These are phyloP conservation scores for Acanthosoma haemorrhoidale DNA, from an alignment of 2,888 invertebrate species.

Conservation along the genomic window DNA sequence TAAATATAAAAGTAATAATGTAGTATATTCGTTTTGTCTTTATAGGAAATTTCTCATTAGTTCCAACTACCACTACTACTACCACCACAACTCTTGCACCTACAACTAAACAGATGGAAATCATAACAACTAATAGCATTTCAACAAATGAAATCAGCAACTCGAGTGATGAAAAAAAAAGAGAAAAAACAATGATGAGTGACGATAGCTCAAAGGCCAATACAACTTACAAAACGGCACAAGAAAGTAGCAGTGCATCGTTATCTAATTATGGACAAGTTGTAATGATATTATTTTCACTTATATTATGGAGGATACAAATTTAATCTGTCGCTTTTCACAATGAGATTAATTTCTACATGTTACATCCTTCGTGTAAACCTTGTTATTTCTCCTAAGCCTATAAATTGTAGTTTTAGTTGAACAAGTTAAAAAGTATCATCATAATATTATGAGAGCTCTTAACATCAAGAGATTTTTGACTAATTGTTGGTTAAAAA, in stretches of 20 bases:
- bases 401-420: neutral
- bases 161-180: slow-evolving; percentile 25
- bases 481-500: neutral
- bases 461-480: too few relatives aligned
- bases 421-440: neutral
- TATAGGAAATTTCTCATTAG: slow-evolving; percentile 61
- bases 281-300: neutral
- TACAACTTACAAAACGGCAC: neutral
- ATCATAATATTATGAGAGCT: too few relatives aligned
- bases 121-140: slow-evolving; percentile 47
- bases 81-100: slow-evolving; percentile 48
- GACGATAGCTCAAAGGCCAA: slow-evolving; percentile 23
- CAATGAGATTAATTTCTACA: neutral
- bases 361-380: neutral
- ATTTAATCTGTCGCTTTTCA: too few relatives aligned
- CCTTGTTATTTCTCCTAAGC: neutral
- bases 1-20: too few relatives aligned
- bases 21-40: too few relatives aligned
- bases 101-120: slow-evolving; percentile 49
- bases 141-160: slow-evolving; percentile 34
- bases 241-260: neutral
- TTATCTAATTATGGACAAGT: neutral
- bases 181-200: slow-evolving; percentile 33
- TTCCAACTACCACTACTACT: slow-evolving; percentile 69
- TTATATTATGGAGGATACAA: neutral